Evolutionary conservation across 2,888 invertebrate species (phyloP), one percentile per base, ranked within the genome.

Genomic region (Limnephilus lunatus): DNA sequence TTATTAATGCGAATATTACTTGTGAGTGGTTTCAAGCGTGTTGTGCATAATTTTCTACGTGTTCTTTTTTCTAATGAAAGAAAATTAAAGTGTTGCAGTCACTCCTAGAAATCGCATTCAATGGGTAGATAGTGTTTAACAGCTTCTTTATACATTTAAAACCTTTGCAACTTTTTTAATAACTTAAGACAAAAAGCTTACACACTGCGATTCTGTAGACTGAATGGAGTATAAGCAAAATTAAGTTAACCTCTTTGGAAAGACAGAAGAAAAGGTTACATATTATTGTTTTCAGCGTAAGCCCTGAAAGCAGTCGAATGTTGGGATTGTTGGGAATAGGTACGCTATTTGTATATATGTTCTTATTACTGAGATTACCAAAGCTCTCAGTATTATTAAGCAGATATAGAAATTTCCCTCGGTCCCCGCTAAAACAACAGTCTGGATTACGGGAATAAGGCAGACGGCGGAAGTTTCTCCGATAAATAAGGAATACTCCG

Each of bases 381-480:
- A 83, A 83, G 82, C 32, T 83, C 82, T 35, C 32, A 31, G 82
- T 83, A 83, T 83, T 31, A 32, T 83, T 83, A 83, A 83, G 31
- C 82, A 83, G 82, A 83, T 83, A 83, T 83, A 83, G 82, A 83
- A 83, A 32, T 83, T 83, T 68, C 68, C 25, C 25, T 9, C 9
- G 82, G 82, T 83, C 82, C 82, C 9, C 15, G 48, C 35, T 86
- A 19, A 86, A 53, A 86, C 31, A 86, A 44, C 86, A 30, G 82
- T 35, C 82, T 83, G 86, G 30, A 48, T 30, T 86, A 68, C 80
- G 9, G 9, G 86, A 48, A 48, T 86, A 86, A 86, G 48, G 86
- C 80, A 91, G 89, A 32, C 7, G 88, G 68, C 85, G 83, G 89
- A 91, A 91, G 91, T 91, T 91, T 91, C 85, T 11, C 80, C 89